Evolutionary conservation across 1,140 invertebrate species (phyloP).

Genomic region (Drosophila ohnishii): DNA sequence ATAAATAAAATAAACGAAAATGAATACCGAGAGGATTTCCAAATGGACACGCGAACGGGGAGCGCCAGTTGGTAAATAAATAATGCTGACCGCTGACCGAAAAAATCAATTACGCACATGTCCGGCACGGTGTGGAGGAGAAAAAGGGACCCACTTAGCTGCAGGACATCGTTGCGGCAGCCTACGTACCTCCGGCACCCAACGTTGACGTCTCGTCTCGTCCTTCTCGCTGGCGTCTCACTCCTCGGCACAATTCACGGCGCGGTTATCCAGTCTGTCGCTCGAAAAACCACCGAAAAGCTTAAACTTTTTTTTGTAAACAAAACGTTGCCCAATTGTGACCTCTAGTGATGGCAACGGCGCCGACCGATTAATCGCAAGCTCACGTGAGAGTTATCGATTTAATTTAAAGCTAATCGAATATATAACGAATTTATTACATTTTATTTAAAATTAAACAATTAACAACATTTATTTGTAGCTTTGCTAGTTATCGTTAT

Average conservation of each 20-base stretch:
- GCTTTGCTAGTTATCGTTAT: too few relatives aligned
- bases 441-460: background rate
- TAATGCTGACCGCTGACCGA: slow-evolving; percentile 22
- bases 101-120: slow-evolving; percentile 22
- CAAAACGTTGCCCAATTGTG: slow-evolving; percentile 19
- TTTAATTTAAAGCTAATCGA: background rate
- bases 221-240: background rate
- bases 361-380: background rate
- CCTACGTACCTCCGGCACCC: slow-evolving; percentile 10
- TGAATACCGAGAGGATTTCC: background rate
- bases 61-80: slow-evolving; percentile 16
- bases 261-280: slow-evolving; percentile 1
- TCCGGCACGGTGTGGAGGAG: background rate
- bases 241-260: slow-evolving; percentile 5
- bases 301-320: slow-evolving; percentile 18
- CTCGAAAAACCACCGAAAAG: slow-evolving; percentile 19
- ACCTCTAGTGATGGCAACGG: slow-evolving; percentile 16
- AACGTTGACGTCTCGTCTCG: background rate
- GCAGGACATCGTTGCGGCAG: background rate
- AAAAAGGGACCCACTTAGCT: background rate
- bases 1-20: background rate
- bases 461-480: too few relatives aligned
- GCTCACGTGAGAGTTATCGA: background rate
- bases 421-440: background rate
- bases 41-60: background rate